Conservation (phyloP, 2,797 vertebrate species). For the Gila robusta region DNA sequence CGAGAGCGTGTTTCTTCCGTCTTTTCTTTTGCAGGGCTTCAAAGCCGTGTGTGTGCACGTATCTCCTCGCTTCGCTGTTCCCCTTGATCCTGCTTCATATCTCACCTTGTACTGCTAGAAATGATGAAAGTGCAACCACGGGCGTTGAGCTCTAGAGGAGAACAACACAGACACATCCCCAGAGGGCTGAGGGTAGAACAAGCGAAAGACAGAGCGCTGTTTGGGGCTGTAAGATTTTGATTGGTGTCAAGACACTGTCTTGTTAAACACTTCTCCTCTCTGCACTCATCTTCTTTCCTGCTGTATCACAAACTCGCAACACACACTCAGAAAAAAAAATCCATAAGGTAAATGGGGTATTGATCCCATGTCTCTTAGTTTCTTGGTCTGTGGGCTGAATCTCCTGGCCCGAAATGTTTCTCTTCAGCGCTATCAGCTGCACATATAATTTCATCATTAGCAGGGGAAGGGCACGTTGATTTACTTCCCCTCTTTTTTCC, state of each 20-base stretch:
- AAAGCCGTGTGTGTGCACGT: not conserved
- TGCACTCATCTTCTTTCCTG: slow-evolving; percentile 50
- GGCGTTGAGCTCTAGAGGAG: slow-evolving; percentile 53
- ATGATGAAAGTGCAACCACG: slow-evolving; percentile 62
- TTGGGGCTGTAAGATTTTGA: slow-evolving; percentile 69
- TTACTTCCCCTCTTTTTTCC: slow-evolving; percentile 24
- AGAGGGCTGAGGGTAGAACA: slow-evolving; percentile 35
- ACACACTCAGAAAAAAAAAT: slow-evolving; percentile 60
- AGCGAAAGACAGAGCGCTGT: slow-evolving; percentile 19
- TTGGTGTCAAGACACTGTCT: slow-evolving; percentile 78
- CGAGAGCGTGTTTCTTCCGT: not conserved
- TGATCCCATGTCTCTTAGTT: slow-evolving; percentile 55
- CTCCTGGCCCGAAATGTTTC: slow-evolving; percentile 37
- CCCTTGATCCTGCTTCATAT: slow-evolving; percentile 58
- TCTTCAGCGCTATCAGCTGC: slow-evolving; percentile 42
- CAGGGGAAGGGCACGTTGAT: slow-evolving; percentile 25
- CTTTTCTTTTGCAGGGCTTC: slow-evolving; percentile 3
- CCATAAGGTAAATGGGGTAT: slow-evolving; percentile 62
- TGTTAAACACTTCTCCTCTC: slow-evolving; percentile 67
- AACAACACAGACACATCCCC: slow-evolving; percentile 53
- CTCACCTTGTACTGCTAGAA: slow-evolving; percentile 55
- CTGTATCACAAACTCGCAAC: slow-evolving; percentile 46
- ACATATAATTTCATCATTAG: slow-evolving; percentile 58
- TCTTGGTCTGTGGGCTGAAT: slow-evolving; percentile 49
- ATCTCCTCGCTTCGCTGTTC: slow-evolving; percentile 45